A percentile compares a stretch with the other conserved stretches of the same genome.
Conservation (phyloP, 1,140 invertebrate genomes). For the Calliphora vicina region DNA sequence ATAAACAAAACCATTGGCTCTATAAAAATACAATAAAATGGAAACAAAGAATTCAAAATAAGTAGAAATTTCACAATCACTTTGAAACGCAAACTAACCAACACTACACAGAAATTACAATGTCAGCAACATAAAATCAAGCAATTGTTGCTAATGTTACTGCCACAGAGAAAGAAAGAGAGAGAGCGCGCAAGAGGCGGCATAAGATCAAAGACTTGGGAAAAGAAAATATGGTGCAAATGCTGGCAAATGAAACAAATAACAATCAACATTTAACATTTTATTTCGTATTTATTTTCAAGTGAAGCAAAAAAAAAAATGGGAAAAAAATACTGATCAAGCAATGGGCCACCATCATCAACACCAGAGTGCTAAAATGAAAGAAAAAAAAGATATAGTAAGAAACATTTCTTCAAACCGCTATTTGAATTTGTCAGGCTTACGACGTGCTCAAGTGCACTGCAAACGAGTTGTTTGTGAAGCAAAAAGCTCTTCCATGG, state of each 20-base stretch:
- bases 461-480: neutral
- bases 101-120: conserved; percentile 1
- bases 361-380: neutral
- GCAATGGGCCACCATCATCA: neutral
- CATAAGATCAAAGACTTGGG: neutral
- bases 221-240: conserved; percentile 30
- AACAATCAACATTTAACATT: neutral
- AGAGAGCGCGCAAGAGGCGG: neutral
- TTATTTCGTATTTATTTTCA: neutral
- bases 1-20: neutral
- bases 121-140: conserved; percentile 1
- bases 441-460: conserved; percentile 28
- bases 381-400: neutral
- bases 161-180: neutral
- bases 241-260: conserved; percentile 7
- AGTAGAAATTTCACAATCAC: conserved; percentile 9
- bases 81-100: neutral
- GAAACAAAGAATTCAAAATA: neutral
- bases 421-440: conserved; percentile 32
- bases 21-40: neutral
- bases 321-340: neutral
- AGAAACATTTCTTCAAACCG: conserved; percentile 6
- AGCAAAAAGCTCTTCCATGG: neutral
- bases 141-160: neutral
- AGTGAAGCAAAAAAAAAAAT: neutral